These are phyloP conservation scores for Drosophila monieri DNA, from an alignment of 2,888 invertebrate genomes.

Conservation along the genomic window DNA sequence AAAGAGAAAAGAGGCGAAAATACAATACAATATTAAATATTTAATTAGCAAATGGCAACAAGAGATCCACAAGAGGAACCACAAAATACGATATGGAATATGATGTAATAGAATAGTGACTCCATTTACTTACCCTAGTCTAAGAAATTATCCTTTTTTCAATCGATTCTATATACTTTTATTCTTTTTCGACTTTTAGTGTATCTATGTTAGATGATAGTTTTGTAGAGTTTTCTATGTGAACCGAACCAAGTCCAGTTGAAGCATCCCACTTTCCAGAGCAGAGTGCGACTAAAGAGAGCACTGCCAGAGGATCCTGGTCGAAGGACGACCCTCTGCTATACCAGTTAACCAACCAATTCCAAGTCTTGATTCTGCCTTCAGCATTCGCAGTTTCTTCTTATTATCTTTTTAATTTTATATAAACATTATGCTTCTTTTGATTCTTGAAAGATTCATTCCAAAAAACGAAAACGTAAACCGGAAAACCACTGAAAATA, in stretches of 20 bases:
- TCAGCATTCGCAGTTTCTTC: conserved; percentile 14
- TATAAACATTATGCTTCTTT: neutral
- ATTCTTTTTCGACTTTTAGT: conserved; percentile 1
- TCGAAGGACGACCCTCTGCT: neutral
- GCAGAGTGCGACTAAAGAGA: conserved; percentile 17
- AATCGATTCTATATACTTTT: neutral
- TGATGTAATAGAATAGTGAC: conserved; percentile 15
- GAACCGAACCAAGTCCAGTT: conserved; percentile 30
- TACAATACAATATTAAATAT: conserved; percentile 37
- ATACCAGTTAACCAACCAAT: conserved; percentile 3
- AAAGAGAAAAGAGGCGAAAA: conserved; percentile 22
- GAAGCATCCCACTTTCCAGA: conserved; percentile 9
- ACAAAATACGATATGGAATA: conserved; percentile 16
- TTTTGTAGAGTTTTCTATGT: conserved; percentile 28
- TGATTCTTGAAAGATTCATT: conserved; percentile 21
- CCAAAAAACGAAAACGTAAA: conserved; percentile 2
- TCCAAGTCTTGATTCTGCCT: conserved; percentile 30
- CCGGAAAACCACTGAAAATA: conserved; percentile 3
- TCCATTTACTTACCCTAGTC: conserved; percentile 37
- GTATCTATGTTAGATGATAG: conserved; percentile 24
- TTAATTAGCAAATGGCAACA: conserved; percentile 5
- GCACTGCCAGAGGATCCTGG: neutral
- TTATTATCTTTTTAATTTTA: too few relatives aligned
- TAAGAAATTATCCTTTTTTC: conserved; percentile 5
- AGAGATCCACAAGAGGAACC: conserved; percentile 23